Evolutionary conservation across 2,888 invertebrate genomes (phyloP).

Genomic region (Epirrhoe alternata): DNA sequence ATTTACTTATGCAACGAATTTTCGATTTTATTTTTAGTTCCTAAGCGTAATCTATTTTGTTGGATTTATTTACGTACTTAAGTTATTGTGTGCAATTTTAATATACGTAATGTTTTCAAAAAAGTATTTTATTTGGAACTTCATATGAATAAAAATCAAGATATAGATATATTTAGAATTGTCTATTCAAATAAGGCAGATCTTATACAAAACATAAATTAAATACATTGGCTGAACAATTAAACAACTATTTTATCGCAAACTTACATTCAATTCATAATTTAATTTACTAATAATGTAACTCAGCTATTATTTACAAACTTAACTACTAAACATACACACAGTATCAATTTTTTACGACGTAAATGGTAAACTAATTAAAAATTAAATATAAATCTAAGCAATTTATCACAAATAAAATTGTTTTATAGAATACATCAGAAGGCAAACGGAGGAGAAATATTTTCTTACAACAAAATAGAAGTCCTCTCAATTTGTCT

Average conservation of each 20-base stretch:
- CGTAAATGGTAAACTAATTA: constrained; percentile 7
- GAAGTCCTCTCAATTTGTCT: constrained; percentile 80
- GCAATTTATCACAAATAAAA: constrained; percentile 66
- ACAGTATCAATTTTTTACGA: background rate
- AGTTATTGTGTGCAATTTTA: constrained; percentile 55
- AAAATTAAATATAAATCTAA: constrained; percentile 19
- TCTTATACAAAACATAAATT: constrained; percentile 26
- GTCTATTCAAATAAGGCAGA: constrained; percentile 20
- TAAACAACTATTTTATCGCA: background rate
- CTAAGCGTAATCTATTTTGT: constrained; percentile 47
- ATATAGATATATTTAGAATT: constrained; percentile 5
- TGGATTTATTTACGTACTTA: constrained; percentile 50
- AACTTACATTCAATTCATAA: background rate
- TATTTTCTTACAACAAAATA: constrained; percentile 78
- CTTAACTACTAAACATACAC: background rate
- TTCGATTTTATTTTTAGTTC: constrained; percentile 47
- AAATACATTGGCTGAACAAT: constrained; percentile 29
- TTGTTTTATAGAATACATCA: constrained; percentile 19
- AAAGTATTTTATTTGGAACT: constrained; percentile 11
- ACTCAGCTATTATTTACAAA: constrained; percentile 23
- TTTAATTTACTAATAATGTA: background rate
- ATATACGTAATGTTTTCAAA: constrained; percentile 36
- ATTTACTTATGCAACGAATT: constrained; percentile 52
- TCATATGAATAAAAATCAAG: background rate
- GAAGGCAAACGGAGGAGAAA: constrained; percentile 78